Evolutionary conservation across 2,113 vertebrate genomes (phyloP), one percentile per base, ranked within the genome.

Genomic region (Pelmatolapia mariae): DNA sequence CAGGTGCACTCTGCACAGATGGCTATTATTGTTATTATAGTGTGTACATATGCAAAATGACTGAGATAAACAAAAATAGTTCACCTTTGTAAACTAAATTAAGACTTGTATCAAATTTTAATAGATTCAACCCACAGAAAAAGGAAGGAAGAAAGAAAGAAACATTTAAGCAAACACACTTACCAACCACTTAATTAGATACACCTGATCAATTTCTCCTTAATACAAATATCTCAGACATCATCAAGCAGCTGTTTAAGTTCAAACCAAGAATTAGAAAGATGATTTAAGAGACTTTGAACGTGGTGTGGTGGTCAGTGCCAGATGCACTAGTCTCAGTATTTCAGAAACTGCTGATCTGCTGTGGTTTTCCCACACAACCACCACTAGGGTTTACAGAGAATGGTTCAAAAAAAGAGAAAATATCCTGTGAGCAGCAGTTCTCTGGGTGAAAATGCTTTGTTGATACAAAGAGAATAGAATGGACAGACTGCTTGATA

Each of bases 1-100:
- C 56, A 82, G 52, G 54, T 63, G 57, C 61, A 86, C 5, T 57
- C 52, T 76, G 40, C 50, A 82, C 81, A 82, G 83, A 89, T 94
- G 83, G 80, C 43, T 76, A 36, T 53, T 68, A 45, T 59, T 63
- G n/a, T 36, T 26, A 78, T 91, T 8, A 59, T 76, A 87, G 19
- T 63, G 52, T 18, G 88, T 76, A 9, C 54, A 81, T 31, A 47
- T 18, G 15, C 59, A 63, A 3, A 47, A 5, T 52, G 31, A 56
- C 24, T 54, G 29, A 78, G 10, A 12, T 18, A 81, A 86, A 57
- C 3, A 6, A 43, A 86, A 82, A 63, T 85, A 82, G 16, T 45
- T 71, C 12, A 40, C 53, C 19, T 19, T 45, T 36, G 2, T 56
- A 18, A 66, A n/a, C 5, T 73, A 16, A 59, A 83, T n/a, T 29